A percentile compares a stretch with the other conserved stretches of the same genome.
Evolutionary conservation across 1,140 invertebrate genomes (phyloP).

Genomic region (Drosophila funebris): DNA sequence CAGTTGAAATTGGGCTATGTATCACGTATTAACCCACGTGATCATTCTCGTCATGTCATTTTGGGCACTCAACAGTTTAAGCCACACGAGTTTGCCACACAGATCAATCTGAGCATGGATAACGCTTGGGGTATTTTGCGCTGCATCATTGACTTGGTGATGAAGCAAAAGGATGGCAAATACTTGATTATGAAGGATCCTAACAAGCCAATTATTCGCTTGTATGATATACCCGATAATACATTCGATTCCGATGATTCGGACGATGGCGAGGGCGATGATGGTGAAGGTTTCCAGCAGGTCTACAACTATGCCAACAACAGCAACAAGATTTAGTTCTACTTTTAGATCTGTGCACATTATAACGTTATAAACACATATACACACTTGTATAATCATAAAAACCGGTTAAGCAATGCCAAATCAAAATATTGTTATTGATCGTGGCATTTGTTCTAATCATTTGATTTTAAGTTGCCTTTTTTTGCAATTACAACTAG

Average conservation of each 20-base stretch:
- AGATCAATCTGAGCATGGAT: constrained; percentile 99
- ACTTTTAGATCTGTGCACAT: constrained; percentile 26
- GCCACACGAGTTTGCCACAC: constrained; percentile 98
- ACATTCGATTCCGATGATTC: constrained; percentile 99
- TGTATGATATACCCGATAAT: constrained; percentile 99
- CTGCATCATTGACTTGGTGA: constrained; percentile 98
- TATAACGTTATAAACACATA: constrained; percentile 23
- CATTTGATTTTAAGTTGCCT: constrained; percentile 56
- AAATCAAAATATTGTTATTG: constrained; percentile 28
- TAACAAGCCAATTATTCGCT: constrained; percentile 97
- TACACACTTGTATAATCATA: constrained; percentile 35
- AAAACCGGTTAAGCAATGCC: constrained; percentile 65
- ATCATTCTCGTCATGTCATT: constrained; percentile 98
- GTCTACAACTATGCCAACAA: constrained; percentile 78
- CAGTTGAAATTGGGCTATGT: constrained; percentile 99
- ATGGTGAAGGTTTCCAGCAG: constrained; percentile 85
- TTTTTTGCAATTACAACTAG: constrained; percentile 30
- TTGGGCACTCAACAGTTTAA: constrained; percentile 99
- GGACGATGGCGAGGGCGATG: constrained; percentile 92
- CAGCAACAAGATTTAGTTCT: constrained; percentile 67
- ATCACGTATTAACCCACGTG: constrained; percentile 95
- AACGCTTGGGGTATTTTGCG: constrained; percentile 99
- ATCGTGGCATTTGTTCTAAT: constrained; percentile 39
- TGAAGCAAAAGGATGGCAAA: constrained; percentile 98
- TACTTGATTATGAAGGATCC: constrained; percentile 99